These are phyloP conservation scores for Paramormyrops kingsleyae DNA, from an alignment of 2,113 vertebrate genomes.

Conservation along the genomic window DNA sequence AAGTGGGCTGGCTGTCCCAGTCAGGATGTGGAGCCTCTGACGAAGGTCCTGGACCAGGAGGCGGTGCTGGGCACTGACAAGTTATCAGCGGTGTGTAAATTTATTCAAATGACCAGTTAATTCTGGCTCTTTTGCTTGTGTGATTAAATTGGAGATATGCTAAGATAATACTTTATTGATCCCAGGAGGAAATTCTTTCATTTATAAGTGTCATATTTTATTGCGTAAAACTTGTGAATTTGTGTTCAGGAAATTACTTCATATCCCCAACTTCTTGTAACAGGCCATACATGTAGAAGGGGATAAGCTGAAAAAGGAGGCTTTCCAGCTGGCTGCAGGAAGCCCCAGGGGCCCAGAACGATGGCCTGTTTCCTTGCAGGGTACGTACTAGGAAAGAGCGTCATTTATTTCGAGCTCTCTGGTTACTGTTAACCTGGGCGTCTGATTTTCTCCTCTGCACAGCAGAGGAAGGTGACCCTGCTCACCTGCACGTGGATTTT, in stretches of 20 bases:
- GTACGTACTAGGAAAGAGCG: slow-evolving; percentile 32
- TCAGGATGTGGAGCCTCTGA: slow-evolving; percentile 59
- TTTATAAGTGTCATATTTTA: neutral
- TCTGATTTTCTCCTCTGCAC: neutral
- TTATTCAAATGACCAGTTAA: slow-evolving; percentile 26
- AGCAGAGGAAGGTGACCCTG: neutral
- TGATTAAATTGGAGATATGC: neutral
- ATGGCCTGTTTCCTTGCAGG: slow-evolving; percentile 50
- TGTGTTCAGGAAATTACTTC: neutral
- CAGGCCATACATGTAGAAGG: slow-evolving; percentile 36
- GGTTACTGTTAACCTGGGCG: neutral
- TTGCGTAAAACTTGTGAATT: neutral
- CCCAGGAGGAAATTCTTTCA: neutral
- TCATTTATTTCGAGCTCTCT: neutral
- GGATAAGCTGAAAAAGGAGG: slow-evolving; percentile 54
- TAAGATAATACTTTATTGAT: neutral
- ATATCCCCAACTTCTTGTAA: neutral
- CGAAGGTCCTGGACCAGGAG: slow-evolving; percentile 53
- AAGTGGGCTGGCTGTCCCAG: slow-evolving; percentile 54
- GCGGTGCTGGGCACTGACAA: slow-evolving; percentile 40
- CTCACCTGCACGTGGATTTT: slow-evolving; percentile 40
- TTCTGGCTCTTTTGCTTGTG: neutral
- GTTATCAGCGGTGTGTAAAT: slow-evolving; percentile 39
- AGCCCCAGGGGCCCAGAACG: slow-evolving; percentile 33
- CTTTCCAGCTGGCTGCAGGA: slow-evolving; percentile 31